Evolutionary conservation across 2,888 invertebrate species (phyloP), one percentile per base, ranked within the genome.

Genomic region (Lottia gigantea): DNA sequence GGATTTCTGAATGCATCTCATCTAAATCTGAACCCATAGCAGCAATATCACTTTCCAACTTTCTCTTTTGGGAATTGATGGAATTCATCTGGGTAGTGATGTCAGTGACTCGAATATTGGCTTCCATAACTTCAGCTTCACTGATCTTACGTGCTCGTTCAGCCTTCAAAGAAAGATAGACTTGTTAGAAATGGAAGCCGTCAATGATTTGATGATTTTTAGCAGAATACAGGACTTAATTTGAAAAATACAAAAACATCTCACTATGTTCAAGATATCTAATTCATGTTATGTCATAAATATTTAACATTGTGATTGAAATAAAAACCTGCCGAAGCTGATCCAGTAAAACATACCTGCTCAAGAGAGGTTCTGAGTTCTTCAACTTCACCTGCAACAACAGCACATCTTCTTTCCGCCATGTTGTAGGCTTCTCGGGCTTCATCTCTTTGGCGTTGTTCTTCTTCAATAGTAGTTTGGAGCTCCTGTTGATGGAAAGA

Each of bases 1-100:
- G 97, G 90, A 97, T 96, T 91, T 98, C 98, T 92, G 96, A 96
- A 90, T 97, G 92, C 88, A 97, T 93, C 91, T 98, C 98, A 90
- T 98, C 98, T 89, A 98, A 93, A 91, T 98, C 98, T 89, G 96
- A 91, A 92, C 97, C 97, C 89, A 98, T 93, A 83, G 97, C 97
- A 91, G 97, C 96, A 89, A 98, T 92, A 91, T 55, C 55, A 55
- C 95, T 94, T 90, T 98, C 98, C 90, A 98, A 92, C 92, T 98
- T 98, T 93, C 98, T 95, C 95, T 98, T 98, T 91, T 96, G 95
- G 85, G 95, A 95, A 78, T 95, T 94, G 87, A 98, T 93, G 85
- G 96, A 95, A 78, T 95, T 94, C 90, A 94, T 95, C 90, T 96
- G 95, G 83, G 95, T 95, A 86, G 94, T 93, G 80, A 97, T 92